Evolutionary conservation across 1,140 invertebrate species (phyloP), one percentile per base, ranked within the genome.

Genomic region (Drosophila lacertosa): DNA sequence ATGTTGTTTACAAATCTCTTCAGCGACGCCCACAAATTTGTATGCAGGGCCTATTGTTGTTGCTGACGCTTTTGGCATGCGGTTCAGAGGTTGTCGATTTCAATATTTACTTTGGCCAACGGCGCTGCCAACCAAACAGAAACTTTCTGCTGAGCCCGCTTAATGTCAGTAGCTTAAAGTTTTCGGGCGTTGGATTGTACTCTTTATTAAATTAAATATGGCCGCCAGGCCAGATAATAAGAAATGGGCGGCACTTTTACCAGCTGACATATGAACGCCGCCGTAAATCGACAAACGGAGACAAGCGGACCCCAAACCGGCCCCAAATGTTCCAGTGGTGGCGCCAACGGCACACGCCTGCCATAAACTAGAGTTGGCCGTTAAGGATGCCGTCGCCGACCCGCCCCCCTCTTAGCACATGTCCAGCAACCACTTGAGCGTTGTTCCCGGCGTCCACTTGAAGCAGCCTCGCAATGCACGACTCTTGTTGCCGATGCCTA

Each of bases 1-100:
- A 86, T 84, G 74, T 89, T 89, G 86, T 89, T 89, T 89, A 89
- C 86, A 89, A 89, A 89, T 89, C 86, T 89, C 84, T 89, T 80
- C 59, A 81, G 77, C 55, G 67, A 84, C 80, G 77, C 80, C 86
- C 80, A 77, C 75, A 84, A 89, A 75, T 84, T 83, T 89, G 74
- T 89, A 82, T 88, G 82, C 77, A 67, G 63, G 77, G 50, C 58
- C 39, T 64, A 57, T 72, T 83, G 66, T 67, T 69, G 51, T 55
- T 83, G 64, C 15, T 35, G 35, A 9, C 35, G 48, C 51, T 70
- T 48, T 42, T 73, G 69, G 66, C 54, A 66, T 82, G 77, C 70
- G 77, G 81, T 71, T 88, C 70, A 81, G 74, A 81, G 77, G 59
- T 72, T 74, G 69, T 64, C 64, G 57, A 88, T 88, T 88, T 88